These are phyloP conservation scores for Lasioglossum marginatum DNA, from an alignment of 2,888 invertebrate species.

Conservation along the genomic window DNA sequence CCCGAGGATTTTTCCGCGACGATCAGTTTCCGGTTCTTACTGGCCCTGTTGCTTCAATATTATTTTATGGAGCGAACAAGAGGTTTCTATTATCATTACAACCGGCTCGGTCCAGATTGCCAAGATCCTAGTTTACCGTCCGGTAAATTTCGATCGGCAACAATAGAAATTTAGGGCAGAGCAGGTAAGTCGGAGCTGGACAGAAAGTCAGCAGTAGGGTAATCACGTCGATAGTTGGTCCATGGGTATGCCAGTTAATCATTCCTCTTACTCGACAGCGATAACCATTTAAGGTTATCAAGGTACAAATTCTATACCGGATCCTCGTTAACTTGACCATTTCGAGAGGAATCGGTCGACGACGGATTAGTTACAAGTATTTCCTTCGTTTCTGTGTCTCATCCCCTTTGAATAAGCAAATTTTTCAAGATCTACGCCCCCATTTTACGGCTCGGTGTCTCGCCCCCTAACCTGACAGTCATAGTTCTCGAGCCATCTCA, in stretches of 20 bases:
- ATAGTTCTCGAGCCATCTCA: no score
- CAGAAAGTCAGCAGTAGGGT: conserved; percentile 27
- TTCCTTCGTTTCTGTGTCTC: neutral
- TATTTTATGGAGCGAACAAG: neutral
- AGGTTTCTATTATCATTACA: neutral
- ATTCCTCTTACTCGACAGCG: conserved; percentile 34
- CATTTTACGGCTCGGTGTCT: no score
- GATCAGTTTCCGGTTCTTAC: neutral
- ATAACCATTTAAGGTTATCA: no score
- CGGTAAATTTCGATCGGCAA: neutral
- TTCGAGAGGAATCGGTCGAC: conserved; percentile 10
- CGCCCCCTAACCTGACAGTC: no score
- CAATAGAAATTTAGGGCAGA: conserved; percentile 11
- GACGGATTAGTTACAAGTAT: conserved; percentile 16
- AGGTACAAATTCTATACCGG: no score
- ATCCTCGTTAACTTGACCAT: conserved; percentile 7
- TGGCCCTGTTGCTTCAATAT: neutral
- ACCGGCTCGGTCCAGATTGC: no score
- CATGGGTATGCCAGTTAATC: conserved; percentile 30
- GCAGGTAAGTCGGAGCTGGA: conserved; percentile 22
- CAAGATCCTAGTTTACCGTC: neutral
- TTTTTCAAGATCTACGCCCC: no score
- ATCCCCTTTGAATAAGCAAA: no score
- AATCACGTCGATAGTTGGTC: conserved; percentile 54
- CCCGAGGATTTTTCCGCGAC: neutral